Base-by-base conservation (phyloP, 2,797 vertebrate genomes). In the Micrastur ruficollis region DNA sequence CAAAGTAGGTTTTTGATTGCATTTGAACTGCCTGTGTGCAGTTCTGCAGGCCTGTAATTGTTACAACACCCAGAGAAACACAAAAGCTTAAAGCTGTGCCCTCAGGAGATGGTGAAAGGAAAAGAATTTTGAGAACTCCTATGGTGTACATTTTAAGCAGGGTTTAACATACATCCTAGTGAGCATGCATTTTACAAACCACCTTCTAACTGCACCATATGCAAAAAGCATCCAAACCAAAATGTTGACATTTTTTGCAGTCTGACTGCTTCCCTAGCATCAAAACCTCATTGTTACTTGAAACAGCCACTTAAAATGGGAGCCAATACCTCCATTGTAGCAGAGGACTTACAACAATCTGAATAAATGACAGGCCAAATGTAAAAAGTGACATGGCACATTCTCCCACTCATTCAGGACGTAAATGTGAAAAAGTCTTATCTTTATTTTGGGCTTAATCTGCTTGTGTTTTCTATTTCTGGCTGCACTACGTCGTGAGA, bases 401-500 rank as follows among this genome's bases (percentile, higher is more conserved):
- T 84, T 81, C 52, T 73, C 56, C 74, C 9, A n/a, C 71, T 89
- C 53, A 56, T 80, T 95, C 59, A 66, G 46, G 75, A 78, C 58
- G 76, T 81, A 38, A 44, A 75, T n/a, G 34, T 3, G 14, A 82
- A 86, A 76, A 82, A 61, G 31, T 14, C 53, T 71, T 81, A 40
- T 89, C 81, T 87, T 92, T 73, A 85, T 89, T 92, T 81, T 76
- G 80, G 68, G 59, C 27, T 85, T 85, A 90, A 82, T 90, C 67
- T 93, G 49, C 49, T 42, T 7, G 11, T 34, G 83, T 34, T 83
- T 73, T 95, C 93, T 95, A 96, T 96, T 97, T 89, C 80, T 90
- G 91, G 78, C 58, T 61, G 81, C 4, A 19, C 56, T 62, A 67
- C 0, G 0, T 8, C 1, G 7, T 0, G 20, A 89, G 84, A 92